Evolutionary conservation across 2,797 vertebrate genomes (phyloP).

Genomic region (Gymnopithys bicolor): DNA sequence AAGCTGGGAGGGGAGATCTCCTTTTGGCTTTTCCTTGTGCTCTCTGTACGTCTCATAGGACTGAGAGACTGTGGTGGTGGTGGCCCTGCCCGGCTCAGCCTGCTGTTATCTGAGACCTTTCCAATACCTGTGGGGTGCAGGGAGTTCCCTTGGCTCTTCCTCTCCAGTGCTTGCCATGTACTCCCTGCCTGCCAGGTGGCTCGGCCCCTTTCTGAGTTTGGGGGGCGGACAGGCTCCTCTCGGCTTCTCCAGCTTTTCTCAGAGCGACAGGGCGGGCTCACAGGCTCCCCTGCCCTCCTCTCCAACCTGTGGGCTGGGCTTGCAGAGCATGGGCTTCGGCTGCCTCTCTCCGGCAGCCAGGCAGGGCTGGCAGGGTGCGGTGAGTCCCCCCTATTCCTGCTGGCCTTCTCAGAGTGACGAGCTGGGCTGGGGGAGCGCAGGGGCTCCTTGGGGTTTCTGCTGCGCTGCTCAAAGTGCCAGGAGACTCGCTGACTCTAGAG

Average conservation of each 20-base stretch:
- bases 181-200: background rate
- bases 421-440: slow-evolving; percentile 30
- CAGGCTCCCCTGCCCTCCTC: background rate
- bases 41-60: background rate
- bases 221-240: background rate
- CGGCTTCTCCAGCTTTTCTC: slow-evolving; percentile 52
- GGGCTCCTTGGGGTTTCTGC: slow-evolving; percentile 26
- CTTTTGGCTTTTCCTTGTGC: slow-evolving; percentile 33
- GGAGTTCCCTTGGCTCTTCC: slow-evolving; percentile 34
- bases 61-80: background rate
- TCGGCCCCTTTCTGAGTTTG: background rate
- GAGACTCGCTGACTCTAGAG: slow-evolving; percentile 56
- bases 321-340: background rate
- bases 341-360: slow-evolving; percentile 16
- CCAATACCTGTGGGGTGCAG: background rate
- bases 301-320: slow-evolving; percentile 5
- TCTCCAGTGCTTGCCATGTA: background rate
- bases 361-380: background rate
- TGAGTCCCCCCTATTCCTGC: background rate
- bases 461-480: slow-evolving; percentile 35
- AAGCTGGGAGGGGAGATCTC: background rate
- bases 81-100: background rate
- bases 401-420: slow-evolving; percentile 8
- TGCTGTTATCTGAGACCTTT: background rate
- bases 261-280: background rate